A percentile compares a stretch with the other conserved stretches of the same genome.
Conservation (phyloP, 1,140 invertebrate genomes). For the Aphaenogaster rudis region DNA sequence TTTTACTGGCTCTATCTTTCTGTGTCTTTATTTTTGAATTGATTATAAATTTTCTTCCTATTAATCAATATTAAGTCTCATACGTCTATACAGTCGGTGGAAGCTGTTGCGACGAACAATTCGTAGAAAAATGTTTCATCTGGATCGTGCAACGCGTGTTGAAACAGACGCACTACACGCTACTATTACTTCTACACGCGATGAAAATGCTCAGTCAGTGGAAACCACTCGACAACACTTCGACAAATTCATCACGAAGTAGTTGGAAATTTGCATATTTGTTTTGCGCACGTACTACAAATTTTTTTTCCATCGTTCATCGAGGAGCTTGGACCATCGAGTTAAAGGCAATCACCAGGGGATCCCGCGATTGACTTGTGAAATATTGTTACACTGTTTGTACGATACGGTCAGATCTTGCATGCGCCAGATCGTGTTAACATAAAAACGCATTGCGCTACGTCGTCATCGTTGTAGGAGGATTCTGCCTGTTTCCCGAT, state of each 20-base stretch:
- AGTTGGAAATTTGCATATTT: constrained; percentile 53
- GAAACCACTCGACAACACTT: constrained; percentile 17
- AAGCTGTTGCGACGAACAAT: background rate
- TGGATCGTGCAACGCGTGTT: constrained; percentile 5
- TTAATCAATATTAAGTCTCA: background rate
- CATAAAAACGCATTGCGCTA: background rate
- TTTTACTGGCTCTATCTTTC: background rate
- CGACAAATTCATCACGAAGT: constrained; percentile 39
- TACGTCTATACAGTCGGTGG: background rate
- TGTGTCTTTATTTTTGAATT: background rate
- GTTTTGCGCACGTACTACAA: background rate
- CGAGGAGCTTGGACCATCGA: constrained; percentile 21
- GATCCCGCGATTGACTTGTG: constrained; percentile 49
- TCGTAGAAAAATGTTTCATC: constrained; percentile 6
- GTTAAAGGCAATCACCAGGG: constrained; percentile 41
- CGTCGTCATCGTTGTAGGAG: background rate
- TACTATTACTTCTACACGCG: background rate
- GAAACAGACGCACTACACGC: background rate
- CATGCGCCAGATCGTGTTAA: constrained; percentile 39
- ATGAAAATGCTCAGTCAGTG: constrained; percentile 37
- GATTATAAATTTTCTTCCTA: background rate
- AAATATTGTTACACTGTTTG: constrained; percentile 37
- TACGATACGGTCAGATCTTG: constrained; percentile 59
- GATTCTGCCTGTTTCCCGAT: background rate
- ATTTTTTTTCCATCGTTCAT: constrained; percentile 7